Evolutionary conservation across 2,888 invertebrate species (phyloP).

Genomic region (Callyntrura sp.): DNA sequence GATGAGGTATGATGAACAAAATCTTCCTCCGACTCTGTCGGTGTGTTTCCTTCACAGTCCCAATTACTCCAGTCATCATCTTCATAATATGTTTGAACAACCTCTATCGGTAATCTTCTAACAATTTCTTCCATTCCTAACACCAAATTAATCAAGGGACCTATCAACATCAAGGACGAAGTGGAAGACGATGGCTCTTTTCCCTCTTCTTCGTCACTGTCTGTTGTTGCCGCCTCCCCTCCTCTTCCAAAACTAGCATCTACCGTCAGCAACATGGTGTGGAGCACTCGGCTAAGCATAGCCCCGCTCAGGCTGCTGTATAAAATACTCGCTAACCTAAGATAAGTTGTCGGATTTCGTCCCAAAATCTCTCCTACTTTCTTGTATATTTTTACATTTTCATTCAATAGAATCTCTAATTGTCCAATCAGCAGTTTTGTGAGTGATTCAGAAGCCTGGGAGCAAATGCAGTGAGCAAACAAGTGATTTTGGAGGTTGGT

Average conservation of each 20-base stretch:
- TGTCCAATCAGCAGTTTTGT: slow-evolving; percentile 40
- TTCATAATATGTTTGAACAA: slow-evolving; percentile 79
- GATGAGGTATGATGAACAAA: slow-evolving; percentile 24
- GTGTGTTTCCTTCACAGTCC: slow-evolving; percentile 86
- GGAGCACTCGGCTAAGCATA: slow-evolving; percentile 87
- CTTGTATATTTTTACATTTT: slow-evolving; percentile 71
- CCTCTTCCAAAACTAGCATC: slow-evolving; percentile 38
- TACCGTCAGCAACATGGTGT: slow-evolving; percentile 87
- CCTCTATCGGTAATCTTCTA: slow-evolving; percentile 77
- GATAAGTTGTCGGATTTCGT: slow-evolving; percentile 66
- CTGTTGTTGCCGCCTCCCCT: no score
- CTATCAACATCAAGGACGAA: slow-evolving; percentile 80
- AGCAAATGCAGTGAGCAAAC: slow-evolving; percentile 86
- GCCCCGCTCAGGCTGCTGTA: slow-evolving; percentile 88
- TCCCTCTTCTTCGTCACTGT: slow-evolving; percentile 5
- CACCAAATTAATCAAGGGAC: slow-evolving; percentile 85
- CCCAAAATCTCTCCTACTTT: slow-evolving; percentile 73
- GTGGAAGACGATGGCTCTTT: background rate
- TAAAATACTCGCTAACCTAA: slow-evolving; percentile 84
- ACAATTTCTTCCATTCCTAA: slow-evolving; percentile 84
- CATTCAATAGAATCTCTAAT: slow-evolving; percentile 49
- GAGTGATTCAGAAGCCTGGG: slow-evolving; percentile 24
- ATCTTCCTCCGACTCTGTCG: slow-evolving; percentile 85
- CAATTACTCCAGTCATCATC: slow-evolving; percentile 73
- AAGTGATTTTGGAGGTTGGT: slow-evolving; percentile 88